These are phyloP conservation scores for Caprella mutica DNA, from an alignment of 2,888 invertebrate species.

Conservation along the genomic window DNA sequence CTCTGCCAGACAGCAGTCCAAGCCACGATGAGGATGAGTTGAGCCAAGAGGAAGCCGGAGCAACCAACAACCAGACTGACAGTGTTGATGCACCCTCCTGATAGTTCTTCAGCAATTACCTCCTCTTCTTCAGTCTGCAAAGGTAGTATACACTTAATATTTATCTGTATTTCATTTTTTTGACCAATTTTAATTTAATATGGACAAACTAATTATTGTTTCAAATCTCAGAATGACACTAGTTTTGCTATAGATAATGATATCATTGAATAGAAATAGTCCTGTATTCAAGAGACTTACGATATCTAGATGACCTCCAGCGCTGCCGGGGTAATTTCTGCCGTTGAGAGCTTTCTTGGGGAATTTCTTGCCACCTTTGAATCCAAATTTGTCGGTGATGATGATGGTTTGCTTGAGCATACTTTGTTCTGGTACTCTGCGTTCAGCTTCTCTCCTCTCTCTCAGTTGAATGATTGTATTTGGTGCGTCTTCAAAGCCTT, in stretches of 20 bases:
- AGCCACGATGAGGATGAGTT: slow-evolving; percentile 72
- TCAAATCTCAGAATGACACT: too few relatives aligned
- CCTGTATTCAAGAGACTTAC: slow-evolving; percentile 3
- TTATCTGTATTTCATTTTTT: too few relatives aligned
- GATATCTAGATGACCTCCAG: too few relatives aligned
- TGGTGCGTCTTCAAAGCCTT: slow-evolving; percentile 32
- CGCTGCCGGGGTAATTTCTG: slow-evolving; percentile 7
- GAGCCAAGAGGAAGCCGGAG: slow-evolving; percentile 71
- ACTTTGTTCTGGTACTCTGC: slow-evolving; percentile 53
- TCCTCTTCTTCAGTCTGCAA: slow-evolving; percentile 21
- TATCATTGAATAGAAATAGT: slow-evolving; percentile 28
- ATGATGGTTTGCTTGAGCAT: slow-evolving; percentile 80
- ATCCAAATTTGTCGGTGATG: slow-evolving; percentile 76
- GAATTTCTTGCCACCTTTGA: slow-evolving; percentile 15
- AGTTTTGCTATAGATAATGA: too few relatives aligned
- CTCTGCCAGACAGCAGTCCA: slow-evolving; percentile 83
- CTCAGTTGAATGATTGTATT: slow-evolving; percentile 21
- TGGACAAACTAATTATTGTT: too few relatives aligned
- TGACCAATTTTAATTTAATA: too few relatives aligned
- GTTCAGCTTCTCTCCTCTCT: slow-evolving; percentile 20
- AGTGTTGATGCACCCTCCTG: slow-evolving; percentile 56
- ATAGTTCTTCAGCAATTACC: slow-evolving; percentile 33
- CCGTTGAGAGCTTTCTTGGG: slow-evolving; percentile 9
- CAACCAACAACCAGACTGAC: slow-evolving; percentile 73
- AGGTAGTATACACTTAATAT: too few relatives aligned